Evolutionary conservation across 1,140 invertebrate genomes (phyloP).

Genomic region (Nasonia longicornis): DNA sequence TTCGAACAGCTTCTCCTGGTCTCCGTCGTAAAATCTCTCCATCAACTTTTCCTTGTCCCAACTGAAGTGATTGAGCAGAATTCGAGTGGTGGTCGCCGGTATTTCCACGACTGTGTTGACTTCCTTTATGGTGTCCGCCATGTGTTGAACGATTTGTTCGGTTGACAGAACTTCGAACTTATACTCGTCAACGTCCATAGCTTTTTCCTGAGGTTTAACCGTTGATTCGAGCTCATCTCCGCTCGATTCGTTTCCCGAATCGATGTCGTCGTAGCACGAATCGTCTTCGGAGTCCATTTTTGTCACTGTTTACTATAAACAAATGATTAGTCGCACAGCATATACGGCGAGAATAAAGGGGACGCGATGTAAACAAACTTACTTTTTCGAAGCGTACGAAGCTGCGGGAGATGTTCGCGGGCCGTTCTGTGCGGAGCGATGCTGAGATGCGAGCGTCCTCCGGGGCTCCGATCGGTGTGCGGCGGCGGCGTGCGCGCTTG

Average conservation of each 20-base stretch:
- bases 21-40: constrained; percentile 95
- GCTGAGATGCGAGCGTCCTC: too few relatives aligned
- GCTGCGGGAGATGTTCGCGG: too few relatives aligned
- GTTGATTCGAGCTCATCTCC: constrained; percentile 91
- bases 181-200: constrained; percentile 88
- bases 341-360: too few relatives aligned
- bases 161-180: constrained; percentile 94
- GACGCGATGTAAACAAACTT: too few relatives aligned
- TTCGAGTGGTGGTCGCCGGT: constrained; percentile 88
- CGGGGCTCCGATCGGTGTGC: too few relatives aligned
- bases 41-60: constrained; percentile 99
- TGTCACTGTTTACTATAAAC: neutral
- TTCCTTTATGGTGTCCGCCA: constrained; percentile 97
- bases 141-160: constrained; percentile 96
- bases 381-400: too few relatives aligned
- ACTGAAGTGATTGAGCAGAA: constrained; percentile 96
- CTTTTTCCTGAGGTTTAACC: constrained; percentile 77
- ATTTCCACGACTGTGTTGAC: constrained; percentile 90
- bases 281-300: constrained; percentile 92
- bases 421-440: too few relatives aligned
- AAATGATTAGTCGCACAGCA: too few relatives aligned
- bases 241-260: constrained; percentile 91
- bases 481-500: too few relatives aligned
- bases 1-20: constrained; percentile 92
- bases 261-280: constrained; percentile 86